A percentile compares a stretch with the other conserved stretches of the same genome.
Evolutionary conservation across 2,888 invertebrate genomes (phyloP).

Genomic region (Pachydiplax longipennis): DNA sequence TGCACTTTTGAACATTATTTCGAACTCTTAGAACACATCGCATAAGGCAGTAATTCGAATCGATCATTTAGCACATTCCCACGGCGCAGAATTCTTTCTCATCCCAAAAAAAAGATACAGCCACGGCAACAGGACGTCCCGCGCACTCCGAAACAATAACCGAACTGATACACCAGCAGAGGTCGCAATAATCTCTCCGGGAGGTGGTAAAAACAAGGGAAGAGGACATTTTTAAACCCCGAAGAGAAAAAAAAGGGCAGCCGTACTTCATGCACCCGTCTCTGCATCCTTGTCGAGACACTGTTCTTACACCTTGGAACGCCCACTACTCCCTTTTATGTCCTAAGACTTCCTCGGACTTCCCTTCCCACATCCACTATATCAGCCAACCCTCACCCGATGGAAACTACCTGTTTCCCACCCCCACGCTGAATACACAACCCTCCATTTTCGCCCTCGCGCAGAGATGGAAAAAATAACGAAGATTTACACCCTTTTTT

Average conservation of each 20-base stretch:
- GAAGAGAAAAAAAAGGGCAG: background rate
- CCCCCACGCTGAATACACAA: background rate
- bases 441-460: background rate
- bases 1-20: no score
- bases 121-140: background rate
- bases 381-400: background rate
- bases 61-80: background rate
- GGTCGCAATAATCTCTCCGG: background rate
- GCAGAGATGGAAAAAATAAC: background rate
- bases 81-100: background rate
- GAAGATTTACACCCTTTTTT: background rate
- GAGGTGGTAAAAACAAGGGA: background rate
- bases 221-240: background rate
- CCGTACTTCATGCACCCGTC: background rate
- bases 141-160: background rate
- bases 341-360: background rate
- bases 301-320: background rate
- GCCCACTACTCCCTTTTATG: background rate
- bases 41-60: background rate
- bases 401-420: background rate
- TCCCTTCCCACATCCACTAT: background rate
- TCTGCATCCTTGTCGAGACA: background rate
- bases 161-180: background rate
- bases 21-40: background rate
- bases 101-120: background rate